Conservation (phyloP, 2,113 vertebrate species). For the Prionailurus bengalensis region DNA sequence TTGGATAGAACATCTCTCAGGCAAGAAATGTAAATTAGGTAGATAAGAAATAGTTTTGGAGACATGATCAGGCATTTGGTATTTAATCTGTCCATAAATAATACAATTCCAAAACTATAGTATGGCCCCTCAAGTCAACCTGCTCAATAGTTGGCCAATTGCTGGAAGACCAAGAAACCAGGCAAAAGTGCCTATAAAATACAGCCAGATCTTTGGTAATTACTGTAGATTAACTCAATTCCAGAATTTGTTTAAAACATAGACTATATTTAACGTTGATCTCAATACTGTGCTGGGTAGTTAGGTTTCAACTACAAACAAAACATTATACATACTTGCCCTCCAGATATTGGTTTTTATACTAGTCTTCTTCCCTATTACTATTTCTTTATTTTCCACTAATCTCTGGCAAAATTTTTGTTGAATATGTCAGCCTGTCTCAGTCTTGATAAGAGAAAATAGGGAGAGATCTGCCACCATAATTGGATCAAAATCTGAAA, state of each 20-base stretch:
- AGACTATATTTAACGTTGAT: not conserved
- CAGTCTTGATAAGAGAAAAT: not conserved
- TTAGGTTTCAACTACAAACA: not conserved
- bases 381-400: not conserved
- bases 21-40: not conserved
- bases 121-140: not conserved
- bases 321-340: not conserved
- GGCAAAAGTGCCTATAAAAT: not conserved
- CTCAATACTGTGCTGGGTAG: not conserved
- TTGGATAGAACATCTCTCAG: not conserved
- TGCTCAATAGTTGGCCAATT: not conserved
- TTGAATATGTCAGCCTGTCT: not conserved
- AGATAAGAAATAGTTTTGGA: not conserved
- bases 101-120: not conserved
- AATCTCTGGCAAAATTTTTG: not conserved
- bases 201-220: not conserved
- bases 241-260: not conserved
- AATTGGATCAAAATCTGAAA: not conserved
- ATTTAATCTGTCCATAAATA: not conserved
- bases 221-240: not conserved
- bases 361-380: not conserved
- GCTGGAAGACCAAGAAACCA: not conserved
- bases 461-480: not conserved
- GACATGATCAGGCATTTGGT: not conserved
- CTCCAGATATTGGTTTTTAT: not conserved